Evolutionary conservation across 1,140 invertebrate genomes (phyloP), one percentile per base, ranked within the genome.

Genomic region (Xylocopa sonorina): DNA sequence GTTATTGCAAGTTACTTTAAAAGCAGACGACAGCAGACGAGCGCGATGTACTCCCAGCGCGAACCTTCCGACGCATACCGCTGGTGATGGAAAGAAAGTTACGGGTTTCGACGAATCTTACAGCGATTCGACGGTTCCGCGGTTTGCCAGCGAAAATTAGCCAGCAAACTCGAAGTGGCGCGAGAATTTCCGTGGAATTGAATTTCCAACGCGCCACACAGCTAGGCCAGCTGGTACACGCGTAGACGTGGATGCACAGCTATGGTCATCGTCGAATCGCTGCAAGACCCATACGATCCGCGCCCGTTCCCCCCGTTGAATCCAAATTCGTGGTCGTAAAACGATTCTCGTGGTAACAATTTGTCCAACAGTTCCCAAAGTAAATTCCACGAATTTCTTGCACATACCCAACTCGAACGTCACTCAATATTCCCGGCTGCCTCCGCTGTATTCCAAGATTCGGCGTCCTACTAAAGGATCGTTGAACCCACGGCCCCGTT

Each of bases 401-500:
- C 66, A 50, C 34, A 24, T 34, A 27, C 48, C 48, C 14, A 21
- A 51, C 29, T 21, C 63, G 63, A 66, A 66, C 64, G 64, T 50
- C 46, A 51, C 29, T 50, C 46, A 24, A 71, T 71, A 55, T 55
- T 9, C 67, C 27, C 14, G n/a, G 9, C 32, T 21, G 4, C 34
- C 43, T 18, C 38, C 9, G n/a, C 18, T 21, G 27, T 57, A 18
- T 41, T n/a, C 50, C 50, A 69, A 38, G 67, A 50, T 50, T 68
- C 64, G 48, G 10, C n/a, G 67, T n/a, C 34, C 67, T 27, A 53
- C 38, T 71, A 57, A 57, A 41, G n/a, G 50, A 69, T 41, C 67
- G 67, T 69, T 34, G 67, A 69, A 55, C 67, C 50, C 24, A 18
- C 50, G 50, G 21, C 67, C 67, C 18, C 51, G 51, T 71, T 68